Evolutionary conservation across 2,113 vertebrate species (phyloP).

Genomic region (Leptosomus discolor): DNA sequence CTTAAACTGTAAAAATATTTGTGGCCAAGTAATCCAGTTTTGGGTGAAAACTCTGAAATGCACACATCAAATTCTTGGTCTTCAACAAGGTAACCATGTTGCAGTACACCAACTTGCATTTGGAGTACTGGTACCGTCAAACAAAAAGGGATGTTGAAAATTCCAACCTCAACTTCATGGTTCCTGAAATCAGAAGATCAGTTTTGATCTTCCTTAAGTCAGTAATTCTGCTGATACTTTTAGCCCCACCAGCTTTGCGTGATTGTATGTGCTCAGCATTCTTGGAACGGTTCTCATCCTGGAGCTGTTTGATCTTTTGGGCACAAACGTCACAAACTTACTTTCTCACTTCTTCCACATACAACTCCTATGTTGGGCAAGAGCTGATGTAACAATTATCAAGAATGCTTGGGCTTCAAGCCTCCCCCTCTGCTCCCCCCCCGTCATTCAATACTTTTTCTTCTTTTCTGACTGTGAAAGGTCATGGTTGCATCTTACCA

Average conservation of each 20-base stretch:
- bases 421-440: neutral
- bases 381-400: neutral
- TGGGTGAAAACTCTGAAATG: neutral
- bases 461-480: neutral
- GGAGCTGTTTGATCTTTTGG: neutral
- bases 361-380: neutral
- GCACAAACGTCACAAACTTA: neutral
- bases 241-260: neutral
- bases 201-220: neutral
- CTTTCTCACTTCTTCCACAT: neutral
- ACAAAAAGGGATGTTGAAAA: neutral
- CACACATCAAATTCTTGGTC: neutral
- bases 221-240: neutral
- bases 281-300: neutral
- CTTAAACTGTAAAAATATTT: neutral
- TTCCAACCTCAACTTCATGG: neutral
- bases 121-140: neutral
- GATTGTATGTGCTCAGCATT: neutral
- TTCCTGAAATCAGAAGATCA: neutral
- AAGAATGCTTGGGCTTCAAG: neutral
- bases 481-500: neutral
- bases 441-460: neutral
- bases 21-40: neutral
- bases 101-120: neutral
- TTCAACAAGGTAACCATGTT: neutral